These are phyloP conservation scores for Hyphantria cunea DNA, from an alignment of 1,140 invertebrate species.

Conservation along the genomic window DNA sequence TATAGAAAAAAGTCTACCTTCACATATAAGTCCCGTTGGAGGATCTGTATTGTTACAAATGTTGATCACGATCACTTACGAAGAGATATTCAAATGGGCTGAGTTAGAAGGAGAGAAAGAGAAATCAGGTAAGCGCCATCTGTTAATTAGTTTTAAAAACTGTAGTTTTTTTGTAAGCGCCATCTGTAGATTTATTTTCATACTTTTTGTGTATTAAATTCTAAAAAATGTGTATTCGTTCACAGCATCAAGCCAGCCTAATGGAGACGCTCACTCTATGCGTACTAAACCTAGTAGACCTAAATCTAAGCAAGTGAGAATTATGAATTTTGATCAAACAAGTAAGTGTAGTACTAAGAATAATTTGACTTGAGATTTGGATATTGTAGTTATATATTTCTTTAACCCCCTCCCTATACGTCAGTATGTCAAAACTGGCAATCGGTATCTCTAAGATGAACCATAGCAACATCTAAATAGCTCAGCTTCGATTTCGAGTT, in stretches of 20 bases:
- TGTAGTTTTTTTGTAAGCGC: background rate
- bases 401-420: too few relatives aligned
- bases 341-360: too few relatives aligned
- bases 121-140: conserved; percentile 49
- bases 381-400: too few relatives aligned
- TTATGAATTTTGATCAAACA: conserved; percentile 47
- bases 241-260: conserved; percentile 13
- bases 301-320: conserved; percentile 58
- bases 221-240: too few relatives aligned
- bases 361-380: too few relatives aligned
- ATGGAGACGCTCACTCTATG: conserved; percentile 59
- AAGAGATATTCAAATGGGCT: conserved; percentile 80
- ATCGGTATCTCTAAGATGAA: too few relatives aligned
- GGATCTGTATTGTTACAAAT: conserved; percentile 87
- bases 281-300: conserved; percentile 38
- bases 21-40: conserved; percentile 84
- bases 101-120: conserved; percentile 72
- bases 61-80: conserved; percentile 83
- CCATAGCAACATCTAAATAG: too few relatives aligned
- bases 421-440: too few relatives aligned
- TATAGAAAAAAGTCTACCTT: conserved; percentile 85
- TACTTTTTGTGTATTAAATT: too few relatives aligned
- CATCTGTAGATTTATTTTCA: background rate
- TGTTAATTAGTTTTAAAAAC: background rate
- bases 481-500: too few relatives aligned